These are phyloP conservation scores for Knipowitschia caucasica DNA, from an alignment of 2,797 vertebrate genomes.

Conservation along the genomic window DNA sequence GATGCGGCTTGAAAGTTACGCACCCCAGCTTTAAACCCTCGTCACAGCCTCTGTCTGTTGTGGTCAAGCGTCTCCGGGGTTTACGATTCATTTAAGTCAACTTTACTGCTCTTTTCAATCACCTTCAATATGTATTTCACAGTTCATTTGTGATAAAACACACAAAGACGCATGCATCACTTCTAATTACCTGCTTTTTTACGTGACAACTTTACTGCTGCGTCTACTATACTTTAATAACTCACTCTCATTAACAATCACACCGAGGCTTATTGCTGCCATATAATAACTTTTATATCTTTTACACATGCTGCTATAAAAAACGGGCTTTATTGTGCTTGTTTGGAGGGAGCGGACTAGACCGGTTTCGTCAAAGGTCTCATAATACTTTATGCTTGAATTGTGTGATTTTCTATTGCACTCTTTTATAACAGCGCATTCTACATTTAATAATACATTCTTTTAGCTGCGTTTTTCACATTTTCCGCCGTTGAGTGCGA, in stretches of 20 bases:
- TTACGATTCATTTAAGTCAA: slow-evolving; percentile 6
- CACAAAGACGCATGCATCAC: slow-evolving; percentile 55
- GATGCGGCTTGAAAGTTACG: no score
- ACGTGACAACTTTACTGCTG: slow-evolving; percentile 58
- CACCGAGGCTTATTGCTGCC: slow-evolving; percentile 52
- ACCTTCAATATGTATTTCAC: slow-evolving; percentile 34
- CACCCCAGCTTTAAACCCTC: no score
- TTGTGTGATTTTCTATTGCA: slow-evolving; percentile 27
- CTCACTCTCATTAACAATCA: slow-evolving; percentile 56
- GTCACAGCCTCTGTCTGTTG: slow-evolving; percentile 34
- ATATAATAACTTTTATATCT: slow-evolving; percentile 55
- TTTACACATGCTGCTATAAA: slow-evolving; percentile 47
- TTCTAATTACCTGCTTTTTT: slow-evolving; percentile 63
- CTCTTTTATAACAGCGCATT: no score
- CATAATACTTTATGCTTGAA: slow-evolving; percentile 23
- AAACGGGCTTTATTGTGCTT: slow-evolving; percentile 39
- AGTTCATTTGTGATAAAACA: slow-evolving; percentile 51
- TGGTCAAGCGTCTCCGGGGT: slow-evolving; percentile 11
- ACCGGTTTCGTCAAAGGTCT: slow-evolving; percentile 34
- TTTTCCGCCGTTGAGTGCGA: not conserved
- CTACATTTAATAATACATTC: slow-evolving; percentile 29
- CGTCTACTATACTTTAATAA: slow-evolving; percentile 64
- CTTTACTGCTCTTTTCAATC: slow-evolving; percentile 19
- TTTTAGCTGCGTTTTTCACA: slow-evolving; percentile 6
- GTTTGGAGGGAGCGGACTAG: slow-evolving; percentile 36